Evolutionary conservation across 92 coral and sea anemone species (phyloP).

Genomic region (Epizoanthus rinbou): DNA sequence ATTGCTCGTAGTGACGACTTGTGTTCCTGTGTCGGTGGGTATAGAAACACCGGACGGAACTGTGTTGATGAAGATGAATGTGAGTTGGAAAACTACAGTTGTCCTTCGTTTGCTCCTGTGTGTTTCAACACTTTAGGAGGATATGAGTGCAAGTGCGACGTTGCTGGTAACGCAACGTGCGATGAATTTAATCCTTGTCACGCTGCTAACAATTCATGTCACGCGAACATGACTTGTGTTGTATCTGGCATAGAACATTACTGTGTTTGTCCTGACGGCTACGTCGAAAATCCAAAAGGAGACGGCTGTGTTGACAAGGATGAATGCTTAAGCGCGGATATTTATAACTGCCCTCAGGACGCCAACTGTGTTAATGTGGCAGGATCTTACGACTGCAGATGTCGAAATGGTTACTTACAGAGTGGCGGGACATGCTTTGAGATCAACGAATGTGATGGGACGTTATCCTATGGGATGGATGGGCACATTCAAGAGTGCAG

Average conservation of each 20-base stretch:
- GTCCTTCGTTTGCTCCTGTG: constrained; percentile 57
- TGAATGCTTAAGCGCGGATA: constrained; percentile 54
- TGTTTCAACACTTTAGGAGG: constrained; percentile 67
- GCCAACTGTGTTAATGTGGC: constrained; percentile 55
- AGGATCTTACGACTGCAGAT: constrained; percentile 68
- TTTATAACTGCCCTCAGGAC: constrained; percentile 49
- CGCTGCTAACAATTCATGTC: constrained; percentile 55
- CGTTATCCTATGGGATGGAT: constrained; percentile 27
- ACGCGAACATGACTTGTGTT: constrained; percentile 61
- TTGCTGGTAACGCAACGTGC: constrained; percentile 51
- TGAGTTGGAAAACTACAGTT: constrained; percentile 37
- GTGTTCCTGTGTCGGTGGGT: constrained; percentile 57
- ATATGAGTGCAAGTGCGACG: constrained; percentile 74
- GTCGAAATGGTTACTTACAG: constrained; percentile 62
- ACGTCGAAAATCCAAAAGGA: constrained; percentile 43
- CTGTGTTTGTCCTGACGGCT: constrained; percentile 72
- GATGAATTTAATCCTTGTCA: constrained; percentile 61
- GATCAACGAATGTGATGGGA: constrained; percentile 61
- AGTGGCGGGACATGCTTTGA: constrained; percentile 67
- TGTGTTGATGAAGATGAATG: constrained; percentile 65
- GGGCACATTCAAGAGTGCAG: constrained; percentile 60
- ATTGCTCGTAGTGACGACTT: not conserved
- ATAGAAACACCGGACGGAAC: constrained; percentile 49
- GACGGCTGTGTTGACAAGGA: constrained; percentile 59
- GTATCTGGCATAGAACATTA: constrained; percentile 59